Evolutionary conservation across 2,113 vertebrate genomes (phyloP).

Genomic region (Pterocles burchelli): DNA sequence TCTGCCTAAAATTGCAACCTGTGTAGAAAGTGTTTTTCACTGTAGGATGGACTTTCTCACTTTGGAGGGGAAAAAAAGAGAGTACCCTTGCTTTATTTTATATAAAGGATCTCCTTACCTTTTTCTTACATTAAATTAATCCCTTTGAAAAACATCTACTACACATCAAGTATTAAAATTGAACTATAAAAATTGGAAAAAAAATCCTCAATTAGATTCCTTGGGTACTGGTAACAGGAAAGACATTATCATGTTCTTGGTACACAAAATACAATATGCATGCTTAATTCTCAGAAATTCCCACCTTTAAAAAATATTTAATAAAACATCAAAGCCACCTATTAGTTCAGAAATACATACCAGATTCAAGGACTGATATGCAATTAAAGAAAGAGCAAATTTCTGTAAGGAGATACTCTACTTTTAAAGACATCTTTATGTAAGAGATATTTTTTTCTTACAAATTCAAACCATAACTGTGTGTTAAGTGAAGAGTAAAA

Average conservation of each 20-base stretch:
- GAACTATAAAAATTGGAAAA: conserved; percentile 7
- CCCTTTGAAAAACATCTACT: conserved; percentile 51
- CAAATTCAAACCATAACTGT: conserved; percentile 13
- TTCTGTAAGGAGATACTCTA: conserved; percentile 65
- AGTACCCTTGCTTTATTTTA: not conserved
- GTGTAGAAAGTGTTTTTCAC: conserved; percentile 36
- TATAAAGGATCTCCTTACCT: conserved; percentile 42
- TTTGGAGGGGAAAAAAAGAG: not conserved
- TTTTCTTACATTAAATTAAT: conserved; percentile 56
- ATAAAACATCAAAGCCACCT: conserved; percentile 78
- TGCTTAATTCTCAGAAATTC: conserved; percentile 52
- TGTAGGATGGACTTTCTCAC: not conserved
- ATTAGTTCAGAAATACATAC: conserved; percentile 73
- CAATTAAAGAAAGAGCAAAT: conserved; percentile 78
- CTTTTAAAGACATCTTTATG: conserved; percentile 70
- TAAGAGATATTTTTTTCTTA: not conserved
- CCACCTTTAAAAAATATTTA: conserved; percentile 76
- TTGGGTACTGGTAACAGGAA: conserved; percentile 34
- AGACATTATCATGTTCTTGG: conserved; percentile 49
- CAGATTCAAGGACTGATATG: conserved; percentile 63
- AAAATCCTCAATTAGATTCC: conserved; percentile 37
- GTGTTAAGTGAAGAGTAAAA: conserved; percentile 67
- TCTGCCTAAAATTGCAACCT: not conserved
- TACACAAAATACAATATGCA: conserved; percentile 68
- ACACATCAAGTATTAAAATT: conserved; percentile 41